Percentiles rank a stretch among this genome's conserved stretches.
These are phyloP conservation scores for Avahi laniger DNA, from an alignment of 2,797 vertebrate genomes.

Conservation along the genomic window DNA sequence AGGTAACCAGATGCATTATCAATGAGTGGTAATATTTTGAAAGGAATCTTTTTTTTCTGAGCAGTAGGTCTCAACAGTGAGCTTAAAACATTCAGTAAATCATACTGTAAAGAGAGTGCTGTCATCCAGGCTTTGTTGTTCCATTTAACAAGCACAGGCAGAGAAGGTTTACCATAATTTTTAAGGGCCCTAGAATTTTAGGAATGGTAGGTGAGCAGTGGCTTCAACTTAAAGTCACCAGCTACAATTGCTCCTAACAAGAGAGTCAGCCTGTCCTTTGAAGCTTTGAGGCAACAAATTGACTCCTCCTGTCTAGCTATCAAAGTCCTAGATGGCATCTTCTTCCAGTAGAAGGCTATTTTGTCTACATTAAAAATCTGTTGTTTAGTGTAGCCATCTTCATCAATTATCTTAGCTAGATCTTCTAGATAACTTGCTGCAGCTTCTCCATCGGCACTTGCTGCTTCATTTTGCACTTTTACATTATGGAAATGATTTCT, in stretches of 20 bases:
- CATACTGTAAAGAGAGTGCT: background rate
- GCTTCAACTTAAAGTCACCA: background rate
- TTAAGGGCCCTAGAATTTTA: background rate
- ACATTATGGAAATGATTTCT: background rate
- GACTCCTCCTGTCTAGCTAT: background rate
- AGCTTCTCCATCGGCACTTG: background rate
- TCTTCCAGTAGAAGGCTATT: background rate
- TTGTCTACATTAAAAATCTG: background rate
- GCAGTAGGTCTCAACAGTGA: background rate
- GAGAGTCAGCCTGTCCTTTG: background rate
- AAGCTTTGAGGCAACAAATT: background rate
- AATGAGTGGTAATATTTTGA: background rate
- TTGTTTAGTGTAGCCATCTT: background rate
- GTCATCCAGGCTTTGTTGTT: background rate
- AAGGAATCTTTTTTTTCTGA: background rate
- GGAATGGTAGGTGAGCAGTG: background rate
- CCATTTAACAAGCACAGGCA: background rate
- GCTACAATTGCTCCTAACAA: background rate
- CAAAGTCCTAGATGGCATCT: background rate
- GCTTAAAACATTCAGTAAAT: background rate
- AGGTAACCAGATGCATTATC: background rate
- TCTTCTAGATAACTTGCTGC: background rate
- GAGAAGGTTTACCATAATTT: background rate
- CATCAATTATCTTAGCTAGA: background rate
- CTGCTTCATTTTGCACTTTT: background rate